phyloP scores from a whole-genome alignment of 1,140 invertebrate genomes.

The Sitobion miscanthi region DNA sequence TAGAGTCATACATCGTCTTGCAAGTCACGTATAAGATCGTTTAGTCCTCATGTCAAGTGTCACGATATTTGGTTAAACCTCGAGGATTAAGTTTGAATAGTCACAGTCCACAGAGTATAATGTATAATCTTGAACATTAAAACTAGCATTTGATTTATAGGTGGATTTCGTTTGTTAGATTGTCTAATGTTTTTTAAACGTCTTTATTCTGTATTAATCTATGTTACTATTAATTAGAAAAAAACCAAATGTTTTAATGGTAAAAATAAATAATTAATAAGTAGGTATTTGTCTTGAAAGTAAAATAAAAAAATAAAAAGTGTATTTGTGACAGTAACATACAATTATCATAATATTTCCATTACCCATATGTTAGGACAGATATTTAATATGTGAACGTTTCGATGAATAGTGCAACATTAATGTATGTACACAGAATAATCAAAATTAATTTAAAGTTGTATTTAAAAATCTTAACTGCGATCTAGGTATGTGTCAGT shows the following conservation, averaged over 20 bases:
- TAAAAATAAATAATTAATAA: neutral
- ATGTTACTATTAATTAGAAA: too few species aligned
- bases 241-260: too few species aligned
- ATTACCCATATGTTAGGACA: neutral
- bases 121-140: neutral
- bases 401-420: too few species aligned
- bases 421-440: neutral
- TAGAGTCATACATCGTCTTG: neutral
- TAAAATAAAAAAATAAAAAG: neutral
- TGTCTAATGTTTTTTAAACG: neutral
- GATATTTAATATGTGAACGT: neutral
- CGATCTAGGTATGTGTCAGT: too few species aligned
- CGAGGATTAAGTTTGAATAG: neutral
- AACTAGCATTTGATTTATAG: neutral
- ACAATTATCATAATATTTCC: neutral
- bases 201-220: neutral
- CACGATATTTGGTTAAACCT: neutral
- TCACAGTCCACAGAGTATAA: neutral
- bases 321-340: neutral
- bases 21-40: neutral
- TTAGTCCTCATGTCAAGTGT: neutral
- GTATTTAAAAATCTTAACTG: neutral
- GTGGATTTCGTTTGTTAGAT: neutral
- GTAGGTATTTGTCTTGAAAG: neutral
- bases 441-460: neutral